Conservation (phyloP, 2,888 invertebrate genomes). For the Balanococcus diminutus region DNA sequence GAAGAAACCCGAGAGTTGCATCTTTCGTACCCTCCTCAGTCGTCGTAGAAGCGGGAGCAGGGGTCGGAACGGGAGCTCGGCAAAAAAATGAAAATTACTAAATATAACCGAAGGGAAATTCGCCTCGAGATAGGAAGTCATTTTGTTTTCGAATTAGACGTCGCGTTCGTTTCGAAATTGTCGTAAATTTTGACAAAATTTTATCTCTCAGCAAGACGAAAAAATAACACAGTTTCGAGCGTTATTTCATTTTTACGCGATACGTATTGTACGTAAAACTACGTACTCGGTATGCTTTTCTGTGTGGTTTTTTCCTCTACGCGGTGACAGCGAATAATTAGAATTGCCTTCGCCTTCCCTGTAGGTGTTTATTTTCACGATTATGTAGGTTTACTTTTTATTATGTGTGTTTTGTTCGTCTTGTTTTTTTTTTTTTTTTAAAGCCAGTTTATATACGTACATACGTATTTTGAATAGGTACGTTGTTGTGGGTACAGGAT, state of each 20-base stretch:
- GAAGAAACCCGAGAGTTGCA: constrained; percentile 1
- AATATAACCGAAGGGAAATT: constrained; percentile 17
- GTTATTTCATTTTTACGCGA: not conserved
- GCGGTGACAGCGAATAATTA: not conserved
- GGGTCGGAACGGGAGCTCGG: not conserved
- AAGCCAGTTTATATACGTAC: no score
- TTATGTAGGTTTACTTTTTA: no score
- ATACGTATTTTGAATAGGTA: no score
- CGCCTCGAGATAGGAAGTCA: constrained; percentile 22
- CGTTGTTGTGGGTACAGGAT: not conserved
- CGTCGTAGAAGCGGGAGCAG: not conserved
- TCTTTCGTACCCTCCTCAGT: not conserved
- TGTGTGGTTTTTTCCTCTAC: not conserved
- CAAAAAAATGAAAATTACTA: not conserved
- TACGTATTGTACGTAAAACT: no score
- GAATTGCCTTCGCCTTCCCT: no score
- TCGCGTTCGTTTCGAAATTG: not conserved
- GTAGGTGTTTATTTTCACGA: no score
- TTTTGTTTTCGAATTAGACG: constrained; percentile 12
- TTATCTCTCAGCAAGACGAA: not conserved
- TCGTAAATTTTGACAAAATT: constrained; percentile 22
- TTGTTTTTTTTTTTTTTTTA: not conserved
- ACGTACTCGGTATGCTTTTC: not conserved
- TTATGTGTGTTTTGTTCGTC: not conserved
- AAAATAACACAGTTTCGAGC: no score